Percentiles rank a stretch among this genome's conserved stretches.
phyloP scores from a whole-genome alignment of 1,140 invertebrate species.

The Zaprionus capensis region DNA sequence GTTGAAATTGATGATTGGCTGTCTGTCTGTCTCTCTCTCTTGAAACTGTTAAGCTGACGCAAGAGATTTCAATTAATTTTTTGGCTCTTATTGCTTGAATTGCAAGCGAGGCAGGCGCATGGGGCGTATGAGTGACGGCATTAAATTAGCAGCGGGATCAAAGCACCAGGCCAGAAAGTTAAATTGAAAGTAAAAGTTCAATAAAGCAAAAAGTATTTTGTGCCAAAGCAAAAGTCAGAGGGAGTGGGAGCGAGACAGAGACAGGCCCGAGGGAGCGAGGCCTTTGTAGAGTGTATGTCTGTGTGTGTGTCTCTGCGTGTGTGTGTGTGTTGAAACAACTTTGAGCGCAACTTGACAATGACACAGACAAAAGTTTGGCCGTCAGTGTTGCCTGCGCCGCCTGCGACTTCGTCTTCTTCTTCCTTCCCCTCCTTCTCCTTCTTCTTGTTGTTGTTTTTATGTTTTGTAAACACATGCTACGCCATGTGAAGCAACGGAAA shows the following conservation, averaged over 20 bases:
- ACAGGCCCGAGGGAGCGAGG: background rate
- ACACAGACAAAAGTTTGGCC: slow-evolving; percentile 69
- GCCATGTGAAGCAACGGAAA: slow-evolving; percentile 59
- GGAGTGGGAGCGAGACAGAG: background rate
- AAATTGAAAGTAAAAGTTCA: slow-evolving; percentile 82
- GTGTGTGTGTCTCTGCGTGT: background rate
- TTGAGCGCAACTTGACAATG: slow-evolving; percentile 73
- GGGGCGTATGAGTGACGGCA: slow-evolving; percentile 69
- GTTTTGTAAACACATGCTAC: slow-evolving; percentile 74
- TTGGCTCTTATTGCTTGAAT: slow-evolving; percentile 67
- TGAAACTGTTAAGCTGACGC: slow-evolving; percentile 27
- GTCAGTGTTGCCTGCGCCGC: slow-evolving; percentile 55
- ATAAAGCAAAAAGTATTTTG: slow-evolving; percentile 71
- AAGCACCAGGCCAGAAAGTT: slow-evolving; percentile 66
- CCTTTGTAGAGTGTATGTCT: background rate
- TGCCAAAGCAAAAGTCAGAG: slow-evolving; percentile 34
- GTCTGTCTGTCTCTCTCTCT: slow-evolving; percentile 18
- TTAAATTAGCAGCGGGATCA: slow-evolving; percentile 65
- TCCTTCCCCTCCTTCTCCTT: slow-evolving; percentile 1
- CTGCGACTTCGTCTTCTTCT: background rate
- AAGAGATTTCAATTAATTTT: slow-evolving; percentile 79
- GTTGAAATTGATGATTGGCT: slow-evolving; percentile 71
- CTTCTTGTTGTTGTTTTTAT: slow-evolving; percentile 58
- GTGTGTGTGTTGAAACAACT: slow-evolving; percentile 49
- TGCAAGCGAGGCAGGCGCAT: slow-evolving; percentile 43